Evolutionary conservation across 1,140 invertebrate species (phyloP), one percentile per base, ranked within the genome.

Genomic region (Caenorhabditis latens): DNA sequence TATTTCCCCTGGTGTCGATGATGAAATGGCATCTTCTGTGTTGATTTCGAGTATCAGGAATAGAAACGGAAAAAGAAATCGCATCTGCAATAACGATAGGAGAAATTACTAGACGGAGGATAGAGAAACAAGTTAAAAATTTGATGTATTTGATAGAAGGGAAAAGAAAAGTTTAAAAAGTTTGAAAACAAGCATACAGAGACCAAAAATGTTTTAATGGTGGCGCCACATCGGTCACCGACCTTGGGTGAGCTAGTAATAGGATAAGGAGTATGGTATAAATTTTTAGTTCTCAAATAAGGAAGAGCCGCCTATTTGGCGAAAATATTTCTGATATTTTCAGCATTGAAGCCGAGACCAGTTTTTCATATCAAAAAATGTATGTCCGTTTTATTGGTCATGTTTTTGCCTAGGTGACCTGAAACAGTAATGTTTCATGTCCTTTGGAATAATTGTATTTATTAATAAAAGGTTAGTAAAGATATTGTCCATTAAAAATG

Each of bases 131-230:
- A 32, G 19, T 13, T 32, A 2, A 46, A 14, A 46, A 46, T 11
- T 7, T 11, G 14, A 71, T 43, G 11, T 42, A 75, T 16, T n/a
- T 50, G 1, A 11, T 13, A 24, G 24, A 53, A 42, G 53, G 8
- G 50, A 53, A 53, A 14, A 24, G 19, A 32, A 67, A 32, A 32
- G 32, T 67, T 67, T 67, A 79, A 79, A 79, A 53, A 48, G 32
- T 42, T 42, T 13, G 8, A 11, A 48, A 24, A 75, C 61, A 65
- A 71, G 11, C 4, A 71, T 6, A 46, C 42, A 46, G 1, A 71
- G 11, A 71, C 42, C 11, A 43, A 53, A 50, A 79, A 53, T 79
- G 43, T 79, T 48, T 79, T 79, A 79, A 50, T 79, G 71, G 43
- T 79, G 71, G 71, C 71, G 71, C 46, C 71, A 13, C 42, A 7